phyloP scores from a whole-genome alignment of 2,113 vertebrate genomes.

The Vimba vimba region DNA sequence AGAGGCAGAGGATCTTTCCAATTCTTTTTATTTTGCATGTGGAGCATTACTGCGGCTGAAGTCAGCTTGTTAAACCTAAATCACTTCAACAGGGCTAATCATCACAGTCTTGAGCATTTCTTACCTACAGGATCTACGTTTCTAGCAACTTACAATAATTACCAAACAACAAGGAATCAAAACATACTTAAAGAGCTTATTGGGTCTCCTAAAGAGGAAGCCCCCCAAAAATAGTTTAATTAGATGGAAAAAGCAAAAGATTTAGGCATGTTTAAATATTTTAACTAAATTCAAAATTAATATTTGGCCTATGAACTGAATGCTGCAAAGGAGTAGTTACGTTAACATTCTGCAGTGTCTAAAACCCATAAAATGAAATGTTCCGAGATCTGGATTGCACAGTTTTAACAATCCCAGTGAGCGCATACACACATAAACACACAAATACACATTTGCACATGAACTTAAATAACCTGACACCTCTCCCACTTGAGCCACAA shows the following conservation, averaged over 20 bases:
- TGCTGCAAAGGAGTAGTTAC: background rate
- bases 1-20: background rate
- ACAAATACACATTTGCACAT: background rate
- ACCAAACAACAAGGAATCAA: slow-evolving; percentile 61
- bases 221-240: background rate
- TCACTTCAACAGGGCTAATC: slow-evolving; percentile 69
- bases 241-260: background rate
- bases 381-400: background rate
- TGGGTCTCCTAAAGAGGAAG: background rate
- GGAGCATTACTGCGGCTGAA: slow-evolving; percentile 55
- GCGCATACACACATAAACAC: slow-evolving; percentile 20
- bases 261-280: background rate
- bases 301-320: background rate
- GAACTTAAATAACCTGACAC: background rate
- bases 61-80: slow-evolving; percentile 64
- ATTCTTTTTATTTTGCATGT: slow-evolving; percentile 32
- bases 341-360: background rate
- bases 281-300: too few relatives aligned
- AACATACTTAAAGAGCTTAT: slow-evolving; percentile 48
- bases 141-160: slow-evolving; percentile 66
- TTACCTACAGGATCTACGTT: slow-evolving; percentile 62
- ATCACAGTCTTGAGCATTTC: slow-evolving; percentile 67
- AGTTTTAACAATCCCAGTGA: slow-evolving; percentile 2
- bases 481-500: slow-evolving; percentile 7
- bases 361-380: background rate